Evolutionary conservation across 37 sponge, comb jelly and placozoan genomes (phyloP), one percentile per base, ranked within the genome.

Genomic region (Geodia barretti): DNA sequence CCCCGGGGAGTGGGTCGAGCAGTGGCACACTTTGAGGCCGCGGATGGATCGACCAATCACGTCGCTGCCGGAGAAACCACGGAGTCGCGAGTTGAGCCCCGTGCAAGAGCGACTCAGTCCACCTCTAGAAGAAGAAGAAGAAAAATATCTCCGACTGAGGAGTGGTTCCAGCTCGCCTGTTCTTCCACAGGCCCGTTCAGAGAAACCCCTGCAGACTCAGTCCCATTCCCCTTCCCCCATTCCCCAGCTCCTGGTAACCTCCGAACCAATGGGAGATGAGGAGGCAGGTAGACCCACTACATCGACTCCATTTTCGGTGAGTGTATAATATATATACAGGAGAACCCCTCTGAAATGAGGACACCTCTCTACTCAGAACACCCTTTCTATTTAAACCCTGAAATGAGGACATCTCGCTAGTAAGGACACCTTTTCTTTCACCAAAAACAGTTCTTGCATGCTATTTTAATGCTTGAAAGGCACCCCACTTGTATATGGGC

Each of bases 1-100:
- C 2, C 82, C 82, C 2, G 91, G 86, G 54, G 76, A 82, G 79
- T 90, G 91, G 91, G 83, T 90, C 39, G 87, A 85, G 36, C 67
- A 33, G 33, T 81, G 78, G 79, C 91, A 90, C 68, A 66, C 74
- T 8, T 77, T 90, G 3, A 37, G 85, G 39, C 64, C 71, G 11
- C 43, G 65, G 34, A 90, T 84, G 85, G 74, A 68, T 34, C 70
- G 71, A 20, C n/a, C n/a, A n/a, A 30, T 3, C 3, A 68, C 68
- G 19, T 20, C 20, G 1, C 5, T 5, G 3, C 34, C 34, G 1
- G 3, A 32, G 54, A 47, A 47, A 14, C 54, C 54, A 17, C 54
- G 11, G 11, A 17, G 11, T 14, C 54, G 54, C 7, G 30, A 64
- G 30, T n/a, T 64, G 24, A 64, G 65, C n/a, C 65, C 65, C 11